Conservation (phyloP, 2,113 vertebrate genomes). For the Etheostoma cragini region DNA sequence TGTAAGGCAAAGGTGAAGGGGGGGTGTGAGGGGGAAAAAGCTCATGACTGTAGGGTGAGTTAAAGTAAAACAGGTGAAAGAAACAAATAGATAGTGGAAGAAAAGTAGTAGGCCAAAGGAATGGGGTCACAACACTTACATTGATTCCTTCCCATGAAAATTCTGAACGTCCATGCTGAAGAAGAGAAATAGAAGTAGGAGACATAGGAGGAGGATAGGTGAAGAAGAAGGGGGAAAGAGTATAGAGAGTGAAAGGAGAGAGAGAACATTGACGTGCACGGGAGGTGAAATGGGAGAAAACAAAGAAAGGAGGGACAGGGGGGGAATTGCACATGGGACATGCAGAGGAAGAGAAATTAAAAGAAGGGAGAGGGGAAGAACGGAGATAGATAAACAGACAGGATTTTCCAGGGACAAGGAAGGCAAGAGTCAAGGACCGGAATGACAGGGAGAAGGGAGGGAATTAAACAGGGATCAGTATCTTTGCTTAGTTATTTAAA, state of each 20-base stretch:
- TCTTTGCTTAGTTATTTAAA: conserved; percentile 69
- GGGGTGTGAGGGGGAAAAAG: conserved; percentile 29
- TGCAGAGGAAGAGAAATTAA: conserved; percentile 60
- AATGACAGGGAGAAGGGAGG: conserved; percentile 68
- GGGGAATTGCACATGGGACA: conserved; percentile 50
- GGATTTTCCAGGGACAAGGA: conserved; percentile 69
- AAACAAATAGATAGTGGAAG: conserved; percentile 36
- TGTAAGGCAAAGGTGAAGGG: conserved; percentile 52
- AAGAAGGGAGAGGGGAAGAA: conserved; percentile 41
- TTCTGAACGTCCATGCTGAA: conserved; percentile 96
- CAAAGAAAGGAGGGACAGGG: conserved; percentile 30
- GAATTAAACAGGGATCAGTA: conserved; percentile 77
- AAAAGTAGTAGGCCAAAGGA: conserved; percentile 72
- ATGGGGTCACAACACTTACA: conserved; percentile 91
- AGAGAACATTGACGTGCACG: conserved; percentile 61
- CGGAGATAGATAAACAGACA: conserved; percentile 57
- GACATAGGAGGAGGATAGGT: conserved; percentile 60
- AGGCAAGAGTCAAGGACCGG: conserved; percentile 56
- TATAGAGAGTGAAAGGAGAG: conserved; percentile 69
- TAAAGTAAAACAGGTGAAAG: conserved; percentile 62
- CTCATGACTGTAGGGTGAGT: conserved; percentile 62
- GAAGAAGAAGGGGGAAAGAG: conserved; percentile 57
- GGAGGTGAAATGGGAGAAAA: conserved; percentile 32
- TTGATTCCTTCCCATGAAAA: conserved; percentile 99
- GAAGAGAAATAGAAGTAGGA: conserved; percentile 82